Base-by-base conservation (phyloP, 2,888 invertebrate species). In the Oegoconia quadripuncta region DNA sequence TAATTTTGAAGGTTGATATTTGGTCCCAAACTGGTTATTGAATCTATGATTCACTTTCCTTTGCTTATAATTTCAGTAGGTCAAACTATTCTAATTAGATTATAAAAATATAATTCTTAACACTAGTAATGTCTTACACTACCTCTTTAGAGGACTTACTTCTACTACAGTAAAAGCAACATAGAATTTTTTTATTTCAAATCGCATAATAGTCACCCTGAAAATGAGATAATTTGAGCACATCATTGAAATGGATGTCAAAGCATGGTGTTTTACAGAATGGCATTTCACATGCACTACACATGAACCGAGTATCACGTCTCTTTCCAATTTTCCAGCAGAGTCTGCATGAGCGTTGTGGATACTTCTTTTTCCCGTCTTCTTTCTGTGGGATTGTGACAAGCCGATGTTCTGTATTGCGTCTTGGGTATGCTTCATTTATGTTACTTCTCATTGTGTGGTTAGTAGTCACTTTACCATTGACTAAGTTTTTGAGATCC, bases 291-390 rank as follows among this genome's bases (percentile, higher is more conserved):
- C 88, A 88, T 33, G 80, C 74, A 47, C 70, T 76, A 47, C 88
- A 88, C 88, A 88, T 88, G 47, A 88, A 88, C 32, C 88, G 61
- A 25, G 88, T 88, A 39, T 88, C 88, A 25, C 88, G 64, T 58
- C 88, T 69, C 41, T 80, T 73, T 22, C 88, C 88, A 51, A 83
- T 77, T 53, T 86, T 78, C 88, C 88, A 88, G 45, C 88, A 88
- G 7, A 86, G 74, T 31, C 88, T 70, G 52, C 88, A 88, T n/a
- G 88, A 88, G 4, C 88, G 69, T 45, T 88, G 88, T 0, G 88
- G 88, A 54, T 88, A 88, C 50, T 88, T 88, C 70, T 88, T 88
- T 64, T 88, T 88, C 3, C 88, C 88, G 48, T 88, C 88, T 65
- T 88, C 88, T 48, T 88, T 88, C 55, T 88, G 88, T n/a, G 88